Evolutionary conservation across 2,888 invertebrate species (phyloP), one percentile per base, ranked within the genome.

Genomic region (Metallyticus violacea): DNA sequence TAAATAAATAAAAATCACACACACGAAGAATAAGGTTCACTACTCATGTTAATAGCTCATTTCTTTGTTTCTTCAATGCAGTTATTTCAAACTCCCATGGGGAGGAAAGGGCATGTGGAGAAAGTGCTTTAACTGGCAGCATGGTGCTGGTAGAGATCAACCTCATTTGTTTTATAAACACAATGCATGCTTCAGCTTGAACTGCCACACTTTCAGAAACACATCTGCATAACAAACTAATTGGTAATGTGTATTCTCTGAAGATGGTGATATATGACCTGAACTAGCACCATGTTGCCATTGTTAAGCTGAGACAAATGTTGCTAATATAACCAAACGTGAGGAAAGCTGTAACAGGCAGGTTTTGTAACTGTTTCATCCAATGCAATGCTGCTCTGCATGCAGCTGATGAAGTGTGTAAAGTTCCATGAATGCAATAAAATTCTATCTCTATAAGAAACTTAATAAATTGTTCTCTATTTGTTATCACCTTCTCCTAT

Each of bases 381-480:
- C 40, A 62, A 62, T 62, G 80, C 29, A 80, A 28, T 30, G 28
- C 28, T 26, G 28, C 79, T 79, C 27, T 27, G 26, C 26, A 26
- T 27, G 79, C 79, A 81, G 80, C 22, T 91, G 91, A 91, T 91
- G 91, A 91, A 91, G 91, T 91, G 91, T 92, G 92, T 92, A 92
- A 92, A 92, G 91, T 92, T 92, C 92, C 92, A 92, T 92, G 91
- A 92, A 92, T 91, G 92, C 92, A 92, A 92, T 92, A 92, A 92
- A 92, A 92, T 92, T 92, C 92, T 92, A 92, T 92, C 92, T 92
- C 89, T 89, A 88, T 88, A 89, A 87, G 85, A 88, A 89, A 85
- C 25, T 77, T 77, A 77, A 26, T 82, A 62, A 62, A 62, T 62
- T n/a, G n/a, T n/a, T n/a, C n/a, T n/a, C n/a, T n/a, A n/a, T n/a